Base-by-base conservation (phyloP, 2,888 invertebrate species). In the Ptychoptera albimana region DNA sequence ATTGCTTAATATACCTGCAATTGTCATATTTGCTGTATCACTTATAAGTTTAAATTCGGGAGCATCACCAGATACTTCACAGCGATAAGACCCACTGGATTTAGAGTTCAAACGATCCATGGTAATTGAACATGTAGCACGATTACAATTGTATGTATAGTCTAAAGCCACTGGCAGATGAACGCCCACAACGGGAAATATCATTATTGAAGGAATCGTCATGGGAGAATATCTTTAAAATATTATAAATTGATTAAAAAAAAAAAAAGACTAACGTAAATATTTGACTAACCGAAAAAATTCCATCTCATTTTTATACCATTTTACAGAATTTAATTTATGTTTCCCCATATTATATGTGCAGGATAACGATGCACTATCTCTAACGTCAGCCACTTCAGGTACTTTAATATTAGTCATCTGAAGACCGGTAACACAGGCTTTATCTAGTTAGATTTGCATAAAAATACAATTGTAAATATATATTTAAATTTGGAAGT, bases 31-130 rank as follows among this genome's bases (percentile, higher is more conserved):
- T 49, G 68, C 69, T 43, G 70, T 71, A 50, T 68, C 67, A n/a
- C 71, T 69, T 1, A 70, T 72, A 47, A 74, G 60, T 50, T 72
- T 63, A 54, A 75, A 75, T 47, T 72, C 68, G 8, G 75, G 75
- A 2, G 72, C 72, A 59, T 76, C 74, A 37, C 72, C 71, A 45
- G 75, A 75, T 37, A 77, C 71, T 57, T 77, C 77, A 54, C 76
- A 77, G 43, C 73, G 63, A 56, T 75, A 77, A 30, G 67, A 65
- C 12, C 77, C 77, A 23, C 62, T 59, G 10, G 65, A 63, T 45
- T 58, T 61, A 43, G 56, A 58, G 2, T 59, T 60, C 34, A 61
- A 50, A 45, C 61, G 50, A 42, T 58, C 59, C 39, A 66, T 46
- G n/a, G 60, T 62, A 39, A 66, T 55, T 23, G 56, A 57, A 47